phyloP scores from a whole-genome alignment of 2,888 invertebrate species.

The Rhopalosiphum nymphaeae region DNA sequence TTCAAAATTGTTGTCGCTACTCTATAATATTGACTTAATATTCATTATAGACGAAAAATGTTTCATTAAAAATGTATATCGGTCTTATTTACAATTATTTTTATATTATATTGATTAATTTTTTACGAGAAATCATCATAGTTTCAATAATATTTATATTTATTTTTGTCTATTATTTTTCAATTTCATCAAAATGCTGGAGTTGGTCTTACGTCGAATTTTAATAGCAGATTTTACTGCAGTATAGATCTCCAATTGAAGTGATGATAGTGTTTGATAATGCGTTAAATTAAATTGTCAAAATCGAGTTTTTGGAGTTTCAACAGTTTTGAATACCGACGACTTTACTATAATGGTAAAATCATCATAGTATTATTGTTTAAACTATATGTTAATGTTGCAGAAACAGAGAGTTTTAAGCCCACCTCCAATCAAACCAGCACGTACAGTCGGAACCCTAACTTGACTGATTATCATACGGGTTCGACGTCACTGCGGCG shows the following conservation, averaged over 20 bases:
- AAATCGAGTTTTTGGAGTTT: background rate
- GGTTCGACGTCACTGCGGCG: background rate
- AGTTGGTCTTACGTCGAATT: background rate
- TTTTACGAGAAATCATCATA: background rate
- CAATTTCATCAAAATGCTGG: background rate
- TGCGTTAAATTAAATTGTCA: background rate
- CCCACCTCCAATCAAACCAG: background rate
- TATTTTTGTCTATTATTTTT: background rate
- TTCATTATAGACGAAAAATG: background rate
- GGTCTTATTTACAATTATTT: background rate
- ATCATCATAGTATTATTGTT: background rate
- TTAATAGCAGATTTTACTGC: too few species aligned
- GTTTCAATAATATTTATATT: background rate
- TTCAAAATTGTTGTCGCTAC: background rate
- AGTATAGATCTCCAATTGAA: background rate
- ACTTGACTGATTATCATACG: background rate
- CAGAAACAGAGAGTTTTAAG: background rate
- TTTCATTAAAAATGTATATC: background rate
- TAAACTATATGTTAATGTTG: background rate
- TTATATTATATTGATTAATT: background rate
- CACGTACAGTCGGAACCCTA: background rate
- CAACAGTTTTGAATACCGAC: background rate
- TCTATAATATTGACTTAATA: background rate
- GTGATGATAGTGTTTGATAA: too few species aligned
- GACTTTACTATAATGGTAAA: background rate